Conservation (phyloP, 2,888 invertebrate species). For the Actias luna region DNA sequence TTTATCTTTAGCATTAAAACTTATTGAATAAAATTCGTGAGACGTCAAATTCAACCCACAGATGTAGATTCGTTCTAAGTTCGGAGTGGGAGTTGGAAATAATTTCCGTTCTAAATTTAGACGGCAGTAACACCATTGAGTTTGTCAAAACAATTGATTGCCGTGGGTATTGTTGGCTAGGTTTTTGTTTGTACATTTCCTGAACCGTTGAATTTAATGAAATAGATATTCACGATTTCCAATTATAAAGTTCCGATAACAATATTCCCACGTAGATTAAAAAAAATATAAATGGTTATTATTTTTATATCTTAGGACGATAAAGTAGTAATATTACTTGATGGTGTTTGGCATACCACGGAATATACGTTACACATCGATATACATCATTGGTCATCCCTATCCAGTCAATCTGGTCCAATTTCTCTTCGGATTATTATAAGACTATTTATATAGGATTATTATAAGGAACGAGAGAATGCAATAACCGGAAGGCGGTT, state of each 20-base stretch:
- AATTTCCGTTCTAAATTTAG: constrained; percentile 34
- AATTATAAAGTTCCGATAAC: background rate
- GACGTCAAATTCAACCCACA: constrained; percentile 15
- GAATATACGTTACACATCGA: no score
- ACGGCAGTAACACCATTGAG: constrained; percentile 18
- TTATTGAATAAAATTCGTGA: constrained; percentile 13
- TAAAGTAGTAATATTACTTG: no score
- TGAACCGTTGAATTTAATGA: background rate
- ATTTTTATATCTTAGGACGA: no score
- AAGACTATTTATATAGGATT: no score
- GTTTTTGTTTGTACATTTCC: constrained; percentile 5
- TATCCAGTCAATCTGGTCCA: no score
- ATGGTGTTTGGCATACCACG: no score
- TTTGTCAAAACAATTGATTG: constrained; percentile 30
- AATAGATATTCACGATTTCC: background rate
- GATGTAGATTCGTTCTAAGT: constrained; percentile 18
- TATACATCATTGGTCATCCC: no score
- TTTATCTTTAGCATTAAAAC: constrained; percentile 13
- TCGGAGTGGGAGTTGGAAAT: constrained; percentile 22
- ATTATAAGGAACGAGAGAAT: no score
- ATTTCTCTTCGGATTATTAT: no score
- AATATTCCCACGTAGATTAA: background rate
- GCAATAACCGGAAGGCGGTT: no score
- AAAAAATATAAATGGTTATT: no score
- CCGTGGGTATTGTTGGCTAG: constrained; percentile 7